These are phyloP conservation scores for Bellardia bayeri DNA, from an alignment of 2,888 invertebrate species.

Conservation along the genomic window DNA sequence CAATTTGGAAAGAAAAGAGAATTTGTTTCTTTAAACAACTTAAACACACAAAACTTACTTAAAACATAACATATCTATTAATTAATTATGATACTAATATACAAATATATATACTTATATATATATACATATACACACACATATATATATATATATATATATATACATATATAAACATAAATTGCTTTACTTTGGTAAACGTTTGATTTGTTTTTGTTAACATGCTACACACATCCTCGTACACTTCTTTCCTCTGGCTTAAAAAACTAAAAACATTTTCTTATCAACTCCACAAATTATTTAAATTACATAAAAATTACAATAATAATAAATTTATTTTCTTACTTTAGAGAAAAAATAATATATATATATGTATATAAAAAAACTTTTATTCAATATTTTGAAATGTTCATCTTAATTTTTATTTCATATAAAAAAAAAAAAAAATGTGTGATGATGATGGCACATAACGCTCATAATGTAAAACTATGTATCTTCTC, in stretches of 20 bases:
- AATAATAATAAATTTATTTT: not conserved
- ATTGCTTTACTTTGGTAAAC: constrained; percentile 81
- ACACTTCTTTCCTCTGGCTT: constrained; percentile 10
- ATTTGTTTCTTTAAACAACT: constrained; percentile 30
- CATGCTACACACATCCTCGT: constrained; percentile 23
- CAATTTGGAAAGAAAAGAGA: constrained; percentile 47
- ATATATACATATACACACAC: constrained; percentile 51
- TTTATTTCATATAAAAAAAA: constrained; percentile 48
- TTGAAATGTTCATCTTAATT: constrained; percentile 4
- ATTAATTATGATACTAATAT: constrained; percentile 42
- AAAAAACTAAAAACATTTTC: constrained; percentile 52
- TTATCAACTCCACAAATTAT: constrained; percentile 22
- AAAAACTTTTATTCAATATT: not conserved
- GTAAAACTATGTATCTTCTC: constrained; percentile 32
- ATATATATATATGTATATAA: too few relatives aligned
- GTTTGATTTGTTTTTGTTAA: constrained; percentile 76
- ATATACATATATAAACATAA: constrained; percentile 71
- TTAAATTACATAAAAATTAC: not conserved
- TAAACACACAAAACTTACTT: constrained; percentile 38
- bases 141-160: constrained; percentile 55
- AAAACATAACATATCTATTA: constrained; percentile 42
- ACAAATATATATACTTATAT: constrained; percentile 47
- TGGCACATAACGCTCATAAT: constrained; percentile 70
- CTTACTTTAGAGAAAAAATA: not conserved
- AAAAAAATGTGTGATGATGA: constrained; percentile 69